A percentile compares a stretch with the other conserved stretches of the same genome.
These are phyloP conservation scores for Arenaria interpres DNA, from an alignment of 2,113 vertebrate genomes.

Conservation along the genomic window DNA sequence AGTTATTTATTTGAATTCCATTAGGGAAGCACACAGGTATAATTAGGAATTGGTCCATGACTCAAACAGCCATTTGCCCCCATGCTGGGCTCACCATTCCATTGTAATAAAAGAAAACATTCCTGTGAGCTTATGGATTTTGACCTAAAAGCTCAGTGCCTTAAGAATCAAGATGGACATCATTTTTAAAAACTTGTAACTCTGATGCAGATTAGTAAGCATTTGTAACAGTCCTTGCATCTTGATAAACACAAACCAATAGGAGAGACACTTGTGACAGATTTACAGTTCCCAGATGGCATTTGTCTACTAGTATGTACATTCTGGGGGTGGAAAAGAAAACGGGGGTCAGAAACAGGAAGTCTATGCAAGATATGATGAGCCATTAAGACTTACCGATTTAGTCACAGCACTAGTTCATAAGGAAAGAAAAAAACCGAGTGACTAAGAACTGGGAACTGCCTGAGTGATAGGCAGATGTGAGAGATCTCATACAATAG, in stretches of 20 bases:
- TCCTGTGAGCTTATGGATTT: not conserved
- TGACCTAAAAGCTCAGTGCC: not conserved
- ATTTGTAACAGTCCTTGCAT: not conserved
- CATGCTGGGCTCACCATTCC: not conserved
- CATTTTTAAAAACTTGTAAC: not conserved
- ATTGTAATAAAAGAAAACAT: not conserved
- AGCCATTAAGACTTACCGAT: not conserved
- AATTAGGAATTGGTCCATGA: constrained; percentile 16
- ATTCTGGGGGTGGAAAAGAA: not conserved
- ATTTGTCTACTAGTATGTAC: not conserved
- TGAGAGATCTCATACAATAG: not conserved
- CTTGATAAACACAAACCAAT: not conserved
- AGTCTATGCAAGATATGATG: not conserved
- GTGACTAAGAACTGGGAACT: not conserved
- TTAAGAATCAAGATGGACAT: not conserved
- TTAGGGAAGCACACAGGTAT: constrained; percentile 33
- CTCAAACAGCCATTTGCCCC: constrained; percentile 28
- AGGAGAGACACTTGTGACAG: not conserved
- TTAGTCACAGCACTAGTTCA: not conserved
- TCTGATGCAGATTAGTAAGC: not conserved
- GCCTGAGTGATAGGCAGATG: not conserved
- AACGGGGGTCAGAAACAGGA: not conserved
- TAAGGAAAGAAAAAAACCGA: not conserved
- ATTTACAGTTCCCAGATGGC: not conserved
- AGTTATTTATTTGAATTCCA: constrained; percentile 54